Evolutionary conservation across 2,113 vertebrate species (phyloP).

Genomic region (Nanger granti): DNA sequence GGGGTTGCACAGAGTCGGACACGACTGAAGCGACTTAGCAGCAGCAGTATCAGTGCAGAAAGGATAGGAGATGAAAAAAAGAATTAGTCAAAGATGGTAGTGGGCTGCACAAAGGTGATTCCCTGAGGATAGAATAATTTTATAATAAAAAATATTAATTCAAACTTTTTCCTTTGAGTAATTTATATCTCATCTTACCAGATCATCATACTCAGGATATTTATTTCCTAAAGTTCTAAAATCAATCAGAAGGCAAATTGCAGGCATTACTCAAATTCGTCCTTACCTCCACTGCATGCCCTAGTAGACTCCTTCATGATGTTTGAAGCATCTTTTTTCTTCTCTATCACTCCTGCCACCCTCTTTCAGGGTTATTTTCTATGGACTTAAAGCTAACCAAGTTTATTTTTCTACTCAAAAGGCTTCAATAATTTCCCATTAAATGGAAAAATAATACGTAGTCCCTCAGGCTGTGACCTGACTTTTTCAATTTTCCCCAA

Average conservation of each 20-base stretch:
- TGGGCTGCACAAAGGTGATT: background rate
- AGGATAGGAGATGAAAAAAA: background rate
- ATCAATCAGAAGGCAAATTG: background rate
- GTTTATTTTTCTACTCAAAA: background rate
- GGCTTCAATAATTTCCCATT: background rate
- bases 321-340: background rate
- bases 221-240: background rate
- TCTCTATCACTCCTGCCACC: background rate
- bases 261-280: background rate
- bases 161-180: background rate
- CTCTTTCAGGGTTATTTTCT: background rate
- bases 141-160: background rate
- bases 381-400: background rate
- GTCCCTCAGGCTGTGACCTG: background rate
- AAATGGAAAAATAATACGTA: background rate
- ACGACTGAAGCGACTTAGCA: too few species aligned
- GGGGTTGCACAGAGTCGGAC: too few species aligned
- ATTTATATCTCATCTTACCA: background rate
- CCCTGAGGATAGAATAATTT: background rate
- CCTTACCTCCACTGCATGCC: background rate
- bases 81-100: background rate
- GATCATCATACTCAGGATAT: background rate
- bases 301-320: background rate
- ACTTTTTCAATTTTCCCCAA: background rate
- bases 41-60: background rate